These are phyloP conservation scores for Metopolophium dirhodum DNA, from an alignment of 1,140 invertebrate genomes.

Conservation along the genomic window DNA sequence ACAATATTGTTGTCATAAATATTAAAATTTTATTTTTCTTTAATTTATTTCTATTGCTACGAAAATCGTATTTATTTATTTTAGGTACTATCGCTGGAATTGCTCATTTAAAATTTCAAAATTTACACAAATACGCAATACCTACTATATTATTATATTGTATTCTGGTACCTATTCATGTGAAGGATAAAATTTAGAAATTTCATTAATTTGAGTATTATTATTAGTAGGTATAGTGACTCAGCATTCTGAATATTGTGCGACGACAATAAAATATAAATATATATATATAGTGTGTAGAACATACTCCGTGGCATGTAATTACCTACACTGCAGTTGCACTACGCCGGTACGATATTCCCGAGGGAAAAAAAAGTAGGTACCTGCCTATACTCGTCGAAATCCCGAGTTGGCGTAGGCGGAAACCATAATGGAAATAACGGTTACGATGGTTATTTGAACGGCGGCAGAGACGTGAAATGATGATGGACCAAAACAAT, in stretches of 20 bases:
- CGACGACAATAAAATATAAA: not conserved
- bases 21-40: not conserved
- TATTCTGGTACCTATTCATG: too few species aligned
- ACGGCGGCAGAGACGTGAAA: not conserved
- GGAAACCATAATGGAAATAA: conserved; percentile 4
- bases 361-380: not conserved
- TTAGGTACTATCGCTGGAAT: not conserved
- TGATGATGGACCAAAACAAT: not conserved
- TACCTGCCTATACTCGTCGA: not conserved
- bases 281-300: not conserved
- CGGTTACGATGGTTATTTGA: not conserved
- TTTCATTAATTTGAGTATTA: not conserved
- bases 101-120: not conserved
- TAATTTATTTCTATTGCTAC: not conserved
- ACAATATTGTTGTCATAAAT: not conserved
- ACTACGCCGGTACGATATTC: not conserved
- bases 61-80: too few species aligned
- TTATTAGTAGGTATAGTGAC: not conserved
- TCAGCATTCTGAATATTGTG: not conserved
- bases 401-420: not conserved
- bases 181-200: not conserved
- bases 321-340: not conserved
- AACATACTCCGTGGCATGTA: not conserved
- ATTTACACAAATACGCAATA: not conserved
- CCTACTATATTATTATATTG: too few species aligned